Evolutionary conservation across 2,113 vertebrate genomes (phyloP).

Genomic region (Apistogramma diplotaenia): DNA sequence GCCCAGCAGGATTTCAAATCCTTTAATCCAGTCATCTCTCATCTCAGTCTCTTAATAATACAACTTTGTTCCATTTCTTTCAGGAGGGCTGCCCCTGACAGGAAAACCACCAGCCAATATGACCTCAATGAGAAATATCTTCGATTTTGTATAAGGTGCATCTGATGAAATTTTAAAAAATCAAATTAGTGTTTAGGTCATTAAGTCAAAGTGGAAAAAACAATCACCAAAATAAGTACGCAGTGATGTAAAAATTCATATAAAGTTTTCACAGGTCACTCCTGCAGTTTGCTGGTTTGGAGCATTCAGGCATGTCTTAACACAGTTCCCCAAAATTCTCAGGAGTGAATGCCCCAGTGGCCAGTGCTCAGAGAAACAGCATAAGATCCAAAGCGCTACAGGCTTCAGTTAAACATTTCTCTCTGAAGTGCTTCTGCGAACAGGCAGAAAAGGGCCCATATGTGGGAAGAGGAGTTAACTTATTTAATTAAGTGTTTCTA

Average conservation of each 20-base stretch:
- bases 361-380: no score
- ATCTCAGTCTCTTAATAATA: conserved; percentile 44
- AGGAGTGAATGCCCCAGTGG: no score
- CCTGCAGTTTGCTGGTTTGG: neutral
- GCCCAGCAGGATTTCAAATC: conserved; percentile 37
- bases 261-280: neutral
- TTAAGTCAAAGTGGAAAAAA: neutral
- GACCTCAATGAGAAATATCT: neutral
- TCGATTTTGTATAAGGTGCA: neutral
- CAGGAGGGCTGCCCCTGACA: neutral
- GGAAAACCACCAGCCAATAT: neutral
- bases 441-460: neutral
- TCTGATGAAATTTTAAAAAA: no score
- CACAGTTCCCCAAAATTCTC: no score
- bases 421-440: neutral
- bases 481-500: neutral
- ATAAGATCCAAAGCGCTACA: no score
- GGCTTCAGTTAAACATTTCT: neutral
- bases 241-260: neutral
- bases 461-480: neutral
- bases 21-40: conserved; percentile 62
- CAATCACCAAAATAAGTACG: neutral
- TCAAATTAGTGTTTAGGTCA: no score
- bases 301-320: neutral
- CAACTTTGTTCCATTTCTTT: conserved; percentile 32